Conservation (phyloP, 2,888 invertebrate species). For the Gortyna flavago region DNA sequence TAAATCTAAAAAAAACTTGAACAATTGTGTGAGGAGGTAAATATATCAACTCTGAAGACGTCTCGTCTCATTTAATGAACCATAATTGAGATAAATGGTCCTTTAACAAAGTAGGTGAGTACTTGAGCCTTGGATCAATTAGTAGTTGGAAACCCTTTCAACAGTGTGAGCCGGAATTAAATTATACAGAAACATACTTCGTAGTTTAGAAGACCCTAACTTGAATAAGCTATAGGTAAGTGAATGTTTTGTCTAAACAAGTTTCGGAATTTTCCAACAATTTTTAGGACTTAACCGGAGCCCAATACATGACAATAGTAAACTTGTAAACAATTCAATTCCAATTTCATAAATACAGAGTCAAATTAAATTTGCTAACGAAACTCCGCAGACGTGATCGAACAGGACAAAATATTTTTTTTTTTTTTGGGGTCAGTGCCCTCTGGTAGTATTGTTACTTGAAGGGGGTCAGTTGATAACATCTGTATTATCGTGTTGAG, state of each 20-base stretch:
- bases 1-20: neutral
- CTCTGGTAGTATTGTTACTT: too few species aligned
- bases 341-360: too few species aligned
- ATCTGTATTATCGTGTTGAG: too few species aligned
- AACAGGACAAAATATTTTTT: too few species aligned
- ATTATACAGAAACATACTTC: neutral
- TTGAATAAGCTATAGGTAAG: neutral
- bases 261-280: neutral
- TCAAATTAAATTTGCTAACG: too few species aligned
- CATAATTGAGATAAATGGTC: conserved; percentile 55
- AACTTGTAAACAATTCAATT: neutral
- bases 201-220: neutral
- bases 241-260: neutral
- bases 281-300: neutral
- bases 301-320: neutral
- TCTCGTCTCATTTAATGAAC: conserved; percentile 48
- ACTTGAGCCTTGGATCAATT: conserved; percentile 20
- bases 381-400: too few species aligned
- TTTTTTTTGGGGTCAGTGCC: too few species aligned
- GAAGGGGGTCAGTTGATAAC: too few species aligned
- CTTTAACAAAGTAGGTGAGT: conserved; percentile 41
- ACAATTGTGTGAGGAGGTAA: conserved; percentile 29
- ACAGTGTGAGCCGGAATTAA: neutral
- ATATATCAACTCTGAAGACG: conserved; percentile 48
- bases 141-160: conserved; percentile 19